Evolutionary conservation across 2,888 invertebrate species (phyloP), one percentile per base, ranked within the genome.

Genomic region (Phlogophora meticulosa): DNA sequence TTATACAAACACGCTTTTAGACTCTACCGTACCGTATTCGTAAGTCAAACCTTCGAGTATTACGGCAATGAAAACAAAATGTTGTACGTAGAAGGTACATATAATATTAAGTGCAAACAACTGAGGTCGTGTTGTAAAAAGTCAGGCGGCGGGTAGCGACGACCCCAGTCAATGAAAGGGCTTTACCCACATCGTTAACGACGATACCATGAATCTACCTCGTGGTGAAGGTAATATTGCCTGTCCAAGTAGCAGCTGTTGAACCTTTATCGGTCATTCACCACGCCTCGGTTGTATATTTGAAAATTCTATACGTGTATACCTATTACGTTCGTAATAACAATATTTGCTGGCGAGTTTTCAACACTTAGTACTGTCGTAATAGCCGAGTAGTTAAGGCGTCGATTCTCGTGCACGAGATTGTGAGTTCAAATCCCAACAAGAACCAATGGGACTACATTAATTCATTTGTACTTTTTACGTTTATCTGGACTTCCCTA

Each of bases 251-350:
- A 62, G 71, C 73, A 76, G 75, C 76, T 82, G 79, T 74, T 82
- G 81, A 81, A 82, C 78, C 78, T 84, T 88, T 93, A 93, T 93
- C 93, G 92, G 93, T 90, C 93, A 90, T 89, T 92, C 85, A 88
- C 91, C 86, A 73, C 67, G 53, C 65, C 61, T 62, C 61, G 68
- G 49, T 70, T 72, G 63, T 80, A 76, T 82, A 81, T 86, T 87
- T 81, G 69, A 86, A 89, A 89, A 90, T 89, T 85, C 78, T 85
- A 74, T 81, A 73, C 61, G 58, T 74, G 66, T 72, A 56, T 56
- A 63, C 42, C 32, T 49, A 69, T 34, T 45, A 38, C 62, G 51
- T 52, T 58, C 20, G 63, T 75, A 84, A 85, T 86, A 90, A 90
- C 86, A 88, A 87, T 81, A 85, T 83, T 84, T 81, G 81, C 90